These are phyloP conservation scores for Oreochromis niloticus DNA, from an alignment of 2,113 vertebrate genomes.

Conservation along the genomic window DNA sequence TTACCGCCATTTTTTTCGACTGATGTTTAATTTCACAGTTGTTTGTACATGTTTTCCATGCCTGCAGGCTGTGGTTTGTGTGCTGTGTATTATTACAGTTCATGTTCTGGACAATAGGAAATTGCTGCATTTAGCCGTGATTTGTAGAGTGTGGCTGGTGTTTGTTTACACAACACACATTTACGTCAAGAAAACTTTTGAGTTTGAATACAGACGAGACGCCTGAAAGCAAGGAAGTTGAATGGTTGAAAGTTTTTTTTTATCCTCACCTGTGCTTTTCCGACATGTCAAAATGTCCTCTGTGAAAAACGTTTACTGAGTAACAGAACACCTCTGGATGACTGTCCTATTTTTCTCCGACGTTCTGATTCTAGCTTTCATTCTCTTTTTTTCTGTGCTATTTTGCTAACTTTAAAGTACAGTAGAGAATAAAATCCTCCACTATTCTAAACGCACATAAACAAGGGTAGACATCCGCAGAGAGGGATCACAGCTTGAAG, in stretches of 20 bases:
- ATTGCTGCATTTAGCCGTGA: not conserved
- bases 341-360: not conserved
- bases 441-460: not conserved
- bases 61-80: not conserved
- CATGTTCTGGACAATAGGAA: not conserved
- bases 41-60: not conserved
- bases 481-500: constrained; percentile 7
- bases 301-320: not conserved
- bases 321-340: not conserved
- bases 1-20: not conserved
- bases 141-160: not conserved
- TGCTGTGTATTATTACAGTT: not conserved
- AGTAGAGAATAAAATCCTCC: not conserved
- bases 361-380: not conserved
- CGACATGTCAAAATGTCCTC: not conserved
- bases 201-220: not conserved
- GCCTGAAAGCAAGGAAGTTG: not conserved
- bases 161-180: not conserved
- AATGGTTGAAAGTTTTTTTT: not conserved
- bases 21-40: constrained; percentile 24
- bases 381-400: not conserved
- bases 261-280: not conserved
- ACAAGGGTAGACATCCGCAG: constrained; percentile 2
- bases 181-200: not conserved
- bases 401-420: not conserved